These are phyloP conservation scores for Polydrusus cervinus DNA, from an alignment of 2,888 invertebrate genomes.

Conservation along the genomic window DNA sequence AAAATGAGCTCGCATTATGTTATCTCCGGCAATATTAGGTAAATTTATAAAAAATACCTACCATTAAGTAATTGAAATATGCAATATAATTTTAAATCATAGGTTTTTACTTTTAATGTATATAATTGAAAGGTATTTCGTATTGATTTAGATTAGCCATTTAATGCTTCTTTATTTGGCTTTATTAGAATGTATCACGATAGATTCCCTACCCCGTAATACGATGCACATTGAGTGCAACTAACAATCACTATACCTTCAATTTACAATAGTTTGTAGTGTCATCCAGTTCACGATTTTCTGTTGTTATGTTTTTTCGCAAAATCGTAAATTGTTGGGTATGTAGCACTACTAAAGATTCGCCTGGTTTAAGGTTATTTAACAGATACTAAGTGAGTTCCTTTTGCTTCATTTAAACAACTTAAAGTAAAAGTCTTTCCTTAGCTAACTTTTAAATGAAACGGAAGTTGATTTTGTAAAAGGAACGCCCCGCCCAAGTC, in stretches of 20 bases:
- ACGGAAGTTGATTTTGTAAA: too few species aligned
- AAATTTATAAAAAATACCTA: neutral
- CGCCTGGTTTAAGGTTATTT: neutral
- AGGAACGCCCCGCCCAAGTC: too few species aligned
- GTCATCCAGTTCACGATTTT: constrained; percentile 29
- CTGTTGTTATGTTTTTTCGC: constrained; percentile 29
- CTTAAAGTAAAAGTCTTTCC: too few species aligned
- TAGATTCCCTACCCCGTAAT: constrained; percentile 30
- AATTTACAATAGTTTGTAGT: constrained; percentile 31
- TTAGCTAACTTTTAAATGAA: too few species aligned
- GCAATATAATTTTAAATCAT: neutral
- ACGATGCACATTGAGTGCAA: constrained; percentile 11
- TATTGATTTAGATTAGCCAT: constrained; percentile 17
- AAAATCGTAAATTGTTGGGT: constrained; percentile 28
- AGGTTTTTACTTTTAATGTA: neutral
- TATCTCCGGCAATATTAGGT: too few species aligned
- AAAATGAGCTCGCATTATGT: too few species aligned
- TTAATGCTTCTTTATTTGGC: constrained; percentile 46
- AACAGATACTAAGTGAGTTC: too few species aligned
- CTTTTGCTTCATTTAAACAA: too few species aligned
- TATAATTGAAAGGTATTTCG: constrained; percentile 6
- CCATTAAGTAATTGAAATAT: neutral
- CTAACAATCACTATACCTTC: constrained; percentile 35
- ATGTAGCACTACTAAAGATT: constrained; percentile 6
- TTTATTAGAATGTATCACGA: constrained; percentile 33